A percentile compares a stretch with the other conserved stretches of the same genome.
Evolutionary conservation across 2,888 invertebrate genomes (phyloP).

Genomic region (Melanargia galathea): DNA sequence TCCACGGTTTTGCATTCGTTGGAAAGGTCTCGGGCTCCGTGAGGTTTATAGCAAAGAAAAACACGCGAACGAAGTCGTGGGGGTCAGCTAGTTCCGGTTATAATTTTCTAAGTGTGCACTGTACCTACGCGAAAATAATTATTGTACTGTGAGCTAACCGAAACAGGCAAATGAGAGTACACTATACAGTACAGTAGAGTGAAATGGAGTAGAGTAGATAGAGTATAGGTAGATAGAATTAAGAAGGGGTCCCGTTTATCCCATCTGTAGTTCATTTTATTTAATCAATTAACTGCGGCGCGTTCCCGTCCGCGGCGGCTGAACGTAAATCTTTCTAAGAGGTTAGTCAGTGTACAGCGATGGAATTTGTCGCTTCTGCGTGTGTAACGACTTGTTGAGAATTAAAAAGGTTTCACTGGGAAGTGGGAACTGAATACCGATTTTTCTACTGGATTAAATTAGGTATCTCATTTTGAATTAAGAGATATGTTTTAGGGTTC

Average conservation of each 20-base stretch:
- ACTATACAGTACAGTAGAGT: too few species aligned
- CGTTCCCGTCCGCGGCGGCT: constrained; percentile 55
- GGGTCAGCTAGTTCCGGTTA: too few species aligned
- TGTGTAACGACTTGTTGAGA: not conserved
- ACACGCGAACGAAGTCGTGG: too few species aligned
- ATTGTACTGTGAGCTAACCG: not conserved
- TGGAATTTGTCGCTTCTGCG: not conserved
- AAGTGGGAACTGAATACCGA: not conserved
- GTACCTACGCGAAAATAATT: not conserved
- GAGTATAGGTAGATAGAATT: not conserved
- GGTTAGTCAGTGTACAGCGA: constrained; percentile 39
- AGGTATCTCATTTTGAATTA: too few species aligned
- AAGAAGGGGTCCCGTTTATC: constrained; percentile 45
- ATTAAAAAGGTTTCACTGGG: not conserved
- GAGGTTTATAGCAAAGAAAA: too few species aligned
- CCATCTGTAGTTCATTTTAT: constrained; percentile 58
- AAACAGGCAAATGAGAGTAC: not conserved
- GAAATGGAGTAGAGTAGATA: not conserved
- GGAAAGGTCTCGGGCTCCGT: too few species aligned
- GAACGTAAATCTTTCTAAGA: constrained; percentile 70
- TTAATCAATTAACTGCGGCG: constrained; percentile 65
- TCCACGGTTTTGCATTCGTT: too few species aligned
- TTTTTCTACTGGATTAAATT: not conserved
- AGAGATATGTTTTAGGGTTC: too few species aligned
- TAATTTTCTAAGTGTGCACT: too few species aligned